A percentile compares a stretch with the other conserved stretches of the same genome.
Evolutionary conservation across 2,888 invertebrate genomes (phyloP).

Genomic region (Strigamia maritima): DNA sequence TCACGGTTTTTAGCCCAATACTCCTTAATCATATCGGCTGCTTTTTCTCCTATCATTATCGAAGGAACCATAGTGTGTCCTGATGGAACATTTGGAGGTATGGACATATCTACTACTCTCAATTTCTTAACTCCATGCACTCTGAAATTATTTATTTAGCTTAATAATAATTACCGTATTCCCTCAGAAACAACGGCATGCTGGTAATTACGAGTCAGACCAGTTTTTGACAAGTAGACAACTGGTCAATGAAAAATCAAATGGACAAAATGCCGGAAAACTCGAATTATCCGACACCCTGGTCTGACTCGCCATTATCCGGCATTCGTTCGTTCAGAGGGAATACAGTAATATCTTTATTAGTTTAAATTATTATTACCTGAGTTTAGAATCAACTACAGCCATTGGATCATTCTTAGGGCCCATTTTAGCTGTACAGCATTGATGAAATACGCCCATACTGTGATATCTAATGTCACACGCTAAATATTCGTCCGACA

Average conservation of each 20-base stretch:
- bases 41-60: conserved; percentile 49
- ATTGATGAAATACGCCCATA: background rate
- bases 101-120: conserved; percentile 2
- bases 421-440: background rate
- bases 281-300: too few relatives aligned
- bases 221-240: too few relatives aligned
- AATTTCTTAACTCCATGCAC: conserved; percentile 27
- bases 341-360: too few relatives aligned
- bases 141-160: background rate
- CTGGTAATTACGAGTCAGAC: too few relatives aligned
- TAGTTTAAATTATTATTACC: background rate
- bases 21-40: conserved; percentile 54
- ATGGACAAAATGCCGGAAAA: too few relatives aligned
- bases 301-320: too few relatives aligned
- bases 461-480: background rate
- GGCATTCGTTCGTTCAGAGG: too few relatives aligned
- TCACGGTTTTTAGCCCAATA: conserved; percentile 59
- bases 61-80: conserved; percentile 31
- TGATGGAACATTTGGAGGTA: background rate
- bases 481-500: background rate
- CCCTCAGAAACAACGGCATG: too few relatives aligned
- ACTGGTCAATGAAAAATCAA: too few relatives aligned
- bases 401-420: background rate
- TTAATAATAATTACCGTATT: too few relatives aligned
- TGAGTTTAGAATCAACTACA: background rate